These are phyloP conservation scores for Melanogrammus aeglefinus DNA, from an alignment of 2,797 vertebrate genomes.

Conservation along the genomic window DNA sequence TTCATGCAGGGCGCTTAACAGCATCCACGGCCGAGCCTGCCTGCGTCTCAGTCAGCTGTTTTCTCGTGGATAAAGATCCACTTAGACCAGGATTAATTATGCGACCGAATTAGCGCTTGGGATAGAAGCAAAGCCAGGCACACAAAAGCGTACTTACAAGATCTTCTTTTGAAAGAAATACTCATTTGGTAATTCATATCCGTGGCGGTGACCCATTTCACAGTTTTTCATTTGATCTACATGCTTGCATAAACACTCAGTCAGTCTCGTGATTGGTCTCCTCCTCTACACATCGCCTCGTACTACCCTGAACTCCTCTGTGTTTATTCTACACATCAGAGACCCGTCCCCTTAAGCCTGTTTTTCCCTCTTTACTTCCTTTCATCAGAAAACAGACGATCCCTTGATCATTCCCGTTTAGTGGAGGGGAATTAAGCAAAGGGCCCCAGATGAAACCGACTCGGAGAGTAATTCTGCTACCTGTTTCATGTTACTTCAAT, in stretches of 20 bases:
- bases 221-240: background rate
- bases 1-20: background rate
- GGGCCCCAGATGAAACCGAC: constrained; percentile 23
- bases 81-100: background rate
- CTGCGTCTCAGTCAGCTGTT: background rate
- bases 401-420: constrained; percentile 54
- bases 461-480: background rate
- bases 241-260: constrained; percentile 43
- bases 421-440: constrained; percentile 43
- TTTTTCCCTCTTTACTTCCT: constrained; percentile 44
- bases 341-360: constrained; percentile 33
- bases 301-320: constrained; percentile 20
- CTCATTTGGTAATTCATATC: background rate
- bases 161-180: background rate
- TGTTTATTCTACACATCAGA: constrained; percentile 22
- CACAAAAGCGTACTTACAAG: background rate
- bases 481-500: background rate
- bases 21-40: background rate
- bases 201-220: background rate
- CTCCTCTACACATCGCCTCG: constrained; percentile 32
- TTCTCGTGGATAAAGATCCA: background rate
- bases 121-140: too few species aligned
- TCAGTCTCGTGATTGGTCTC: constrained; percentile 22
- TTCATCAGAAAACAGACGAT: constrained; percentile 55
- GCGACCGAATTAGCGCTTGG: background rate